Conservation (phyloP, 1,140 invertebrate genomes). For the Drosophila santomea region DNA sequence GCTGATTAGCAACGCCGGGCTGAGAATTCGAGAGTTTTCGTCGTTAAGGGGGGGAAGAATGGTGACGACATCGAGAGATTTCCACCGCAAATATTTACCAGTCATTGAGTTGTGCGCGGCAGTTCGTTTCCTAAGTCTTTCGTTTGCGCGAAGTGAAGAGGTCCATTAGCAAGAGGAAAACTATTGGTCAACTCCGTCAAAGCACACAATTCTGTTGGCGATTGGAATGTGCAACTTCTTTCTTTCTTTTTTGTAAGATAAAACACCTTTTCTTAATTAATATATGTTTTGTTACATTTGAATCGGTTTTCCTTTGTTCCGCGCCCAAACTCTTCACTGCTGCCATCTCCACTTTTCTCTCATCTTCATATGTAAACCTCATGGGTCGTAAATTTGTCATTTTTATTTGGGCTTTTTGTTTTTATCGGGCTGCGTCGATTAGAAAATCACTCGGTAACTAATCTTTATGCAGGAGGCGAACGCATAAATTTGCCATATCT, state of each 20-base stretch:
- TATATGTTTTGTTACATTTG: neutral
- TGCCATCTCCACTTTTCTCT: neutral
- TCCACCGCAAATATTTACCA: slow-evolving; percentile 64
- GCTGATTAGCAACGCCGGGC: slow-evolving; percentile 67
- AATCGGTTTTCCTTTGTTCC: slow-evolving; percentile 1
- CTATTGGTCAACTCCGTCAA: neutral
- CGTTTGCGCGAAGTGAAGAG: slow-evolving; percentile 19
- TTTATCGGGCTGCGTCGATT: slow-evolving; percentile 64
- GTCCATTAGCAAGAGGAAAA: slow-evolving; percentile 24
- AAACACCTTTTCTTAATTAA: no score
- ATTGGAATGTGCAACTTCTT: neutral
- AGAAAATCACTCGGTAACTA: slow-evolving; percentile 75
- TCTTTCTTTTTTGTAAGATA: no score
- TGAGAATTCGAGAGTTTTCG: slow-evolving; percentile 18
- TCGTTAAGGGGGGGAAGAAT: slow-evolving; percentile 2
- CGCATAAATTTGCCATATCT: slow-evolving; percentile 71
- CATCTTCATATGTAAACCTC: slow-evolving; percentile 15
- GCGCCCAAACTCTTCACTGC: neutral
- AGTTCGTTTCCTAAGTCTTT: slow-evolving; percentile 63
- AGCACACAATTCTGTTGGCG: neutral
- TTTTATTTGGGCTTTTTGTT: slow-evolving; percentile 76
- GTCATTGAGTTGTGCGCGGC: slow-evolving; percentile 17
- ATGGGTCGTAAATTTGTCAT: slow-evolving; percentile 66
- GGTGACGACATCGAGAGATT: slow-evolving; percentile 19
- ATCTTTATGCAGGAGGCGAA: slow-evolving; percentile 75